A percentile compares a stretch with the other conserved stretches of the same genome.
Conservation (phyloP, 92 coral and sea anemone genomes). For the Phymanthus crucifer region DNA sequence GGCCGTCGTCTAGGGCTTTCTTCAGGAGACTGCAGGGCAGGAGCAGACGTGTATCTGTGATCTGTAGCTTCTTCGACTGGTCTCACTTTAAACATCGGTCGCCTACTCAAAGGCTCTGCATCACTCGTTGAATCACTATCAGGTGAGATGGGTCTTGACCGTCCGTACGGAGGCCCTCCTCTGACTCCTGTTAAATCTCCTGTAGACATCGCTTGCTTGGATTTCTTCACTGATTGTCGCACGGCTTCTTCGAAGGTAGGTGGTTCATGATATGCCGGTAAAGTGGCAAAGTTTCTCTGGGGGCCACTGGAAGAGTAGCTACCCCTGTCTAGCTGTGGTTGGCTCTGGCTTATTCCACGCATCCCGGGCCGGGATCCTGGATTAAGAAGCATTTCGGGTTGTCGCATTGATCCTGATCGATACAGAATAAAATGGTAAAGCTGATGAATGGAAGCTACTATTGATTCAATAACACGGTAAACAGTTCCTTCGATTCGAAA, state of each 20-base stretch:
- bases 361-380: conserved; percentile 83
- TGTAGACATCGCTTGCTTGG: conserved; percentile 66
- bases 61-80: conserved; percentile 48
- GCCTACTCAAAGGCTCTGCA: conserved; percentile 14
- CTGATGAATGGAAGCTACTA: conserved; percentile 38
- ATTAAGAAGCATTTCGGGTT: conserved; percentile 70
- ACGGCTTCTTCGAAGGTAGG: conserved; percentile 89
- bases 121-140: conserved; percentile 29
- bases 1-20: conserved; percentile 51
- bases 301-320: conserved; percentile 80
- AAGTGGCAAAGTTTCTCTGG: conserved; percentile 73
- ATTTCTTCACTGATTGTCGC: conserved; percentile 79
- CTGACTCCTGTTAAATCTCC: conserved; percentile 68
- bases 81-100: conserved; percentile 28
- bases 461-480: not conserved
- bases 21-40: conserved; percentile 33
- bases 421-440: conserved; percentile 35
- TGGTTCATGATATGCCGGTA: conserved; percentile 86
- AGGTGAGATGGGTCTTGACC: conserved; percentile 55
- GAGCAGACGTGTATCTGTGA: conserved; percentile 56
- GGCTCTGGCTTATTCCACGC: conserved; percentile 73
- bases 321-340: conserved; percentile 62
- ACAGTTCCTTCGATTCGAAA: not conserved
- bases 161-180: conserved; percentile 61
- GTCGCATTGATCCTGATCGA: conserved; percentile 68